A percentile compares a stretch with the other conserved stretches of the same genome.
These are phyloP conservation scores for Argentina silus DNA, from an alignment of 2,797 vertebrate species.

Conservation along the genomic window DNA sequence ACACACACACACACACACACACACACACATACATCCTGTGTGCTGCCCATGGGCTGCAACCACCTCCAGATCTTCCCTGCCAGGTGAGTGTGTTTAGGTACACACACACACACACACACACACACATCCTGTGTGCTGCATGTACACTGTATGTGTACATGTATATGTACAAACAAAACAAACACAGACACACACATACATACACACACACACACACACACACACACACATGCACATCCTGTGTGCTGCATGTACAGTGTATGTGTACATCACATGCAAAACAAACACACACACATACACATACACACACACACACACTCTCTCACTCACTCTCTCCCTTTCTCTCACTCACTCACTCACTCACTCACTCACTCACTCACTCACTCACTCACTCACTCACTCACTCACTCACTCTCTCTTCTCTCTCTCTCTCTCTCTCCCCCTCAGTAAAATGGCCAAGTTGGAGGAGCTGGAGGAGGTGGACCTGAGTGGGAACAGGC, in stretches of 20 bases:
- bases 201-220: neutral
- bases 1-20: constrained; percentile 11
- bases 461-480: constrained; percentile 96
- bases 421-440: neutral
- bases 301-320: neutral
- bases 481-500: constrained; percentile 94
- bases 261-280: no score
- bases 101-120: neutral
- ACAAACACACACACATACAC: neutral
- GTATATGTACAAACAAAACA: neutral
- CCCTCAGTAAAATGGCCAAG: constrained; percentile 96
- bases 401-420: neutral
- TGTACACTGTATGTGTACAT: neutral
- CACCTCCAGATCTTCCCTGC: constrained; percentile 95
- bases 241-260: no score
- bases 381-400: neutral
- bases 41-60: constrained; percentile 96
- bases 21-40: constrained; percentile 27
- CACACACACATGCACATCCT: neutral
- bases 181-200: neutral
- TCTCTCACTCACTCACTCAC: neutral
- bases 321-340: neutral
- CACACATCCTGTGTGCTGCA: neutral
- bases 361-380: constrained; percentile 45
- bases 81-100: constrained; percentile 76